Conservation (phyloP, 2,797 vertebrate species). For the Sebastiscus albofasciatus region DNA sequence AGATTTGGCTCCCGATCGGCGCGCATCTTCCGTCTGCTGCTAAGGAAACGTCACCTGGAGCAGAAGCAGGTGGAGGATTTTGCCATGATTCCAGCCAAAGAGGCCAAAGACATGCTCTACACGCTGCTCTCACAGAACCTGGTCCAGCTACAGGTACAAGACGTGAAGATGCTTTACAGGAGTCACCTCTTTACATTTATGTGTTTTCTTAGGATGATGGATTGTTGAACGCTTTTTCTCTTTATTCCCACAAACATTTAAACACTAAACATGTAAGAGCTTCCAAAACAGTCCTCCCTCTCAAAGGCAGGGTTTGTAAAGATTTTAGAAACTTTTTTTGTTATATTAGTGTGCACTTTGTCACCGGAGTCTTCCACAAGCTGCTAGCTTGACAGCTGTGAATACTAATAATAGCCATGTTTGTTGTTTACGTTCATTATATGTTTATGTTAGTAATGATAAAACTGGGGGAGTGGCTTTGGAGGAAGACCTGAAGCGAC, state of each 20-base stretch:
- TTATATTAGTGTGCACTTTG: too few species aligned
- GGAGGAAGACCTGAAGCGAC: too few species aligned
- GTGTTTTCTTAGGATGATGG: not conserved
- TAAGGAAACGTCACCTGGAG: conserved; percentile 92
- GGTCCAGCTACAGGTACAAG: conserved; percentile 89
- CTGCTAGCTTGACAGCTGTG: too few species aligned
- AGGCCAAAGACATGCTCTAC: conserved; percentile 98
- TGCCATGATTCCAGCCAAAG: conserved; percentile 97
- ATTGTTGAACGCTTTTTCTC: not conserved
- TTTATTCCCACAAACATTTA: not conserved
- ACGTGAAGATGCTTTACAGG: not conserved
- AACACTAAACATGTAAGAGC: not conserved
- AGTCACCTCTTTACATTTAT: not conserved
- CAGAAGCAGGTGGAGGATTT: conserved; percentile 99
- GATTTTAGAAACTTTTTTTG: too few species aligned
- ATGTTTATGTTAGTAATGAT: too few species aligned
- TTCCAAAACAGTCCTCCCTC: not conserved
- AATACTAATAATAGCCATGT: too few species aligned
- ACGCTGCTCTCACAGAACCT: conserved; percentile 92
- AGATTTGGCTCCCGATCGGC: conserved; percentile 94
- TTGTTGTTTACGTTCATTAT: too few species aligned
- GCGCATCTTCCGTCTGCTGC: conserved; percentile 90
- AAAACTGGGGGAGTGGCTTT: too few species aligned
- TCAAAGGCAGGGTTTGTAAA: too few species aligned
- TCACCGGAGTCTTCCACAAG: too few species aligned